These are phyloP conservation scores for Galbula dea DNA, from an alignment of 2,113 vertebrate species.

Conservation along the genomic window DNA sequence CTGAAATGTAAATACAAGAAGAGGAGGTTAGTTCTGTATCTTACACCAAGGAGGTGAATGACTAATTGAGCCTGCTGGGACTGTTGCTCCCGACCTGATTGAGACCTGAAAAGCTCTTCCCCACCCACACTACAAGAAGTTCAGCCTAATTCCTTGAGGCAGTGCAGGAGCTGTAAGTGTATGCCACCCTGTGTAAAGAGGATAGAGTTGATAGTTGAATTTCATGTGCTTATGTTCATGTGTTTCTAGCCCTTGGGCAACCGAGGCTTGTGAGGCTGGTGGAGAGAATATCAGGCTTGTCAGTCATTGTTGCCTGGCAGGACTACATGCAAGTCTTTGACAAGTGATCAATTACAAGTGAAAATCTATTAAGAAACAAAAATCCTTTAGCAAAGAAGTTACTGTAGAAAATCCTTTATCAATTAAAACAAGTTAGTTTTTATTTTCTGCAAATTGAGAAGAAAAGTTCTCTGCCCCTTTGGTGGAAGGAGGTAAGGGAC, in stretches of 20 bases:
- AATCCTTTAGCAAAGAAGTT: not conserved
- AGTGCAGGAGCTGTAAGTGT: not conserved
- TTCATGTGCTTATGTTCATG: not conserved
- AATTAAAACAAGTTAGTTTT: not conserved
- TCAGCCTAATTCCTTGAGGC: not conserved
- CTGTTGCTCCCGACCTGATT: conserved; percentile 4
- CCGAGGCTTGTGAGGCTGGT: not conserved
- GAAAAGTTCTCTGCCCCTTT: not conserved
- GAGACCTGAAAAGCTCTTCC: not conserved
- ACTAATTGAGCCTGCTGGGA: conserved; percentile 25
- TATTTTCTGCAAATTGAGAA: not conserved
- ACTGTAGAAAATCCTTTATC: not conserved
- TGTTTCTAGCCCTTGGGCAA: not conserved
- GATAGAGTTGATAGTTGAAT: not conserved
- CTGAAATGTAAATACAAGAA: not conserved
- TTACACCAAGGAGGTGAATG: not conserved
- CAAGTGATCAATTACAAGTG: not conserved
- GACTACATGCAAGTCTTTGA: not conserved
- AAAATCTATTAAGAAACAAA: not conserved
- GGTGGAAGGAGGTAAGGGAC: not conserved
- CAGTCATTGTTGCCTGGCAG: not conserved
- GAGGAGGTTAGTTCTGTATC: not conserved
- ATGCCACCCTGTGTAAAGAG: not conserved
- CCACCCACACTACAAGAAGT: not conserved
- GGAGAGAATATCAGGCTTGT: not conserved